Percentiles rank a stretch among this genome's conserved stretches.
These are phyloP conservation scores for Athrips mouffetella DNA, from an alignment of 2,888 invertebrate species.

Conservation along the genomic window DNA sequence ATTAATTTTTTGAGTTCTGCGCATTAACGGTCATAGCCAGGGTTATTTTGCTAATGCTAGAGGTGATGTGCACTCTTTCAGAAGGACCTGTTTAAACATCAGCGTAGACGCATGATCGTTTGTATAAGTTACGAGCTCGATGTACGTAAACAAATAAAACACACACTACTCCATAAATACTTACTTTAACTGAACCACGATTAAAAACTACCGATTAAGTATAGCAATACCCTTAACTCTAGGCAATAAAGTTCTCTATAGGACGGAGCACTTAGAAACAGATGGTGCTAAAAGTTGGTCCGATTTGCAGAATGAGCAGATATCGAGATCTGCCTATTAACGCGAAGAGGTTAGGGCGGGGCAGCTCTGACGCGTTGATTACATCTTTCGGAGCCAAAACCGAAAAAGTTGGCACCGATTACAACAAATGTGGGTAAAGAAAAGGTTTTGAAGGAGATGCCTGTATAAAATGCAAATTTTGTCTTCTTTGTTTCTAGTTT, in stretches of 20 bases:
- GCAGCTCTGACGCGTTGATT: slow-evolving; percentile 68
- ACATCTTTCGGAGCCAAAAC: slow-evolving; percentile 64
- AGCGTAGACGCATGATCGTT: no score
- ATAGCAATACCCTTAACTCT: slow-evolving; percentile 7
- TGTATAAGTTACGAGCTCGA: no score
- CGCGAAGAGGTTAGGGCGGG: slow-evolving; percentile 64
- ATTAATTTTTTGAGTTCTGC: no score
- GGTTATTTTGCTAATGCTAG: no score
- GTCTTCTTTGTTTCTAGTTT: no score
- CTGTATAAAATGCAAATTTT: no score
- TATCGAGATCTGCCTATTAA: slow-evolving; percentile 68
- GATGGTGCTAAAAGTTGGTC: slow-evolving; percentile 27
- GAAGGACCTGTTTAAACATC: no score
- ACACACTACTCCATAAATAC: slow-evolving; percentile 41
- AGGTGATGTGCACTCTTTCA: no score
- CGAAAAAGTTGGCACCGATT: slow-evolving; percentile 35
- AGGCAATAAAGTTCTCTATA: slow-evolving; percentile 28
- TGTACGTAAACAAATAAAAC: slow-evolving; percentile 45
- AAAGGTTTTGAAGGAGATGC: not conserved
- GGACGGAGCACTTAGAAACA: slow-evolving; percentile 14
- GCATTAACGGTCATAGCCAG: no score
- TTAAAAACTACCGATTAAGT: slow-evolving; percentile 19
- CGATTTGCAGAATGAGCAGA: slow-evolving; percentile 55
- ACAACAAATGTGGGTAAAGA: slow-evolving; percentile 10
- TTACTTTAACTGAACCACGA: slow-evolving; percentile 35